phyloP scores from a whole-genome alignment of 1,140 invertebrate genomes.

The Drosophila ogumai region DNA sequence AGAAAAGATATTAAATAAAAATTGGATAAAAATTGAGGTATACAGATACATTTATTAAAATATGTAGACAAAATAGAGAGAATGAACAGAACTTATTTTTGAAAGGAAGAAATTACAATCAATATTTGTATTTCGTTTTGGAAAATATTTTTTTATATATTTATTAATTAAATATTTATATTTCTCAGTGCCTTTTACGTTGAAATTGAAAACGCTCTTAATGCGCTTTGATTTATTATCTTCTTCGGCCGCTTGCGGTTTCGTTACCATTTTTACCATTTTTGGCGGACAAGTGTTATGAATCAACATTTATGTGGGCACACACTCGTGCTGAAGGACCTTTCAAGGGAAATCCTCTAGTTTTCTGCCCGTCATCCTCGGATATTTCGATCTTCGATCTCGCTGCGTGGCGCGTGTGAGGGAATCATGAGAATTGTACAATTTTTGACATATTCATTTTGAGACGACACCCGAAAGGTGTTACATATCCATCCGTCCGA shows the following conservation, averaged over 20 bases:
- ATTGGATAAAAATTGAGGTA: neutral
- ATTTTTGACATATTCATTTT: constrained; percentile 81
- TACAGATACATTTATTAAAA: neutral
- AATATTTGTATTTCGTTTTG: no score
- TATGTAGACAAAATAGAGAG: neutral
- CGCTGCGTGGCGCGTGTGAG: constrained; percentile 34
- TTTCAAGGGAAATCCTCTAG: constrained; percentile 64
- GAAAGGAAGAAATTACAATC: no score
- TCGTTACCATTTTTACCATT: constrained; percentile 29
- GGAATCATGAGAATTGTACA: constrained; percentile 68
- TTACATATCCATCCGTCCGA: constrained; percentile 63
- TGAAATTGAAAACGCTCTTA: constrained; percentile 80
- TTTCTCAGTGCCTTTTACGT: constrained; percentile 44
- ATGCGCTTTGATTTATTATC: constrained; percentile 81
- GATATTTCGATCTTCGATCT: constrained; percentile 28
- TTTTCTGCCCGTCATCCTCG: constrained; percentile 40
- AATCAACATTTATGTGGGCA: constrained; percentile 60
- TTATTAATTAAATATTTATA: neutral
- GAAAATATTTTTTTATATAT: neutral
- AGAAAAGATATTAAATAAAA: no score
- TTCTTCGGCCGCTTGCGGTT: constrained; percentile 57
- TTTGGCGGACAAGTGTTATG: constrained; percentile 65
- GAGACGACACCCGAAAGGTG: constrained; percentile 71
- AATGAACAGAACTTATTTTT: neutral
- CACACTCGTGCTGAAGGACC: constrained; percentile 56